A percentile compares a stretch with the other conserved stretches of the same genome.
phyloP scores from a whole-genome alignment of 2,888 invertebrate species.

The Nymphalis polychloros region DNA sequence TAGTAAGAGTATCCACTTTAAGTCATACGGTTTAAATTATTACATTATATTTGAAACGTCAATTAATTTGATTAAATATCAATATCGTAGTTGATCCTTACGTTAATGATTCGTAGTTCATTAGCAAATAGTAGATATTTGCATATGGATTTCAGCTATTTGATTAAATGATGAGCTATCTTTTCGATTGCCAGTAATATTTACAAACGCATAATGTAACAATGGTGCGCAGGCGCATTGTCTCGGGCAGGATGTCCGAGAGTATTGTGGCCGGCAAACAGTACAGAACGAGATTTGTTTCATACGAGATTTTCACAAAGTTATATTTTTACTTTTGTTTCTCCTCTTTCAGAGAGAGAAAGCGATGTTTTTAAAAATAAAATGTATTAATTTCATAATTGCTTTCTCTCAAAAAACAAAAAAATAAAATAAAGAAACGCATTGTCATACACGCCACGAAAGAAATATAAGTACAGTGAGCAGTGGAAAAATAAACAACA shows the following conservation, averaged over 20 bases:
- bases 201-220: slow-evolving; percentile 70
- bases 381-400: too few relatives aligned
- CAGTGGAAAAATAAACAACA: too few relatives aligned
- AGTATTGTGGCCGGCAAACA: slow-evolving; percentile 75
- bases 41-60: too few relatives aligned
- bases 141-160: slow-evolving; percentile 19
- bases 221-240: slow-evolving; percentile 74
- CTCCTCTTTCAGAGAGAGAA: background rate
- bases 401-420: too few relatives aligned
- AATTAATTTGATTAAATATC: too few relatives aligned
- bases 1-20: too few relatives aligned
- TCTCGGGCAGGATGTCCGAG: slow-evolving; percentile 76
- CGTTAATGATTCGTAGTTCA: background rate
- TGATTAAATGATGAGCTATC: slow-evolving; percentile 44
- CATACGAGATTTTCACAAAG: slow-evolving; percentile 51
- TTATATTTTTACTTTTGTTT: slow-evolving; percentile 24
- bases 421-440: too few relatives aligned
- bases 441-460: too few relatives aligned
- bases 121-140: slow-evolving; percentile 17
- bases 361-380: background rate
- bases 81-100: background rate
- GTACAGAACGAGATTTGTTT: slow-evolving; percentile 77
- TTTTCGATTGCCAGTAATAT: slow-evolving; percentile 61
- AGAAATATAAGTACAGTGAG: too few relatives aligned
- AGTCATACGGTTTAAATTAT: too few relatives aligned